phyloP scores from a whole-genome alignment of 2,888 invertebrate genomes.

The Trachelus stipa region DNA sequence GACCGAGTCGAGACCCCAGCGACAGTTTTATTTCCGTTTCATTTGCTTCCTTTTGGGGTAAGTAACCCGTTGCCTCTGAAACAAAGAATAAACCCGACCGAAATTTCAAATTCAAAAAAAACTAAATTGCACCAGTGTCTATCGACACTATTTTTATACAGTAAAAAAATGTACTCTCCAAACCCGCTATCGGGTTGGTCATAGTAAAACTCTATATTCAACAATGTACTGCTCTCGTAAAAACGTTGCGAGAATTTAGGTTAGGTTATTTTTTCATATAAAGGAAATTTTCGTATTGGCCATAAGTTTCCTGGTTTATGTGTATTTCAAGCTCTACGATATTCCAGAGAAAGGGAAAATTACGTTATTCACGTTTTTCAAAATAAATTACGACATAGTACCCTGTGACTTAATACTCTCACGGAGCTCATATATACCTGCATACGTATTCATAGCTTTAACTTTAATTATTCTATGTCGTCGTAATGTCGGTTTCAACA shows the following conservation, averaged over 20 bases:
- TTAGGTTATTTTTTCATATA: background rate
- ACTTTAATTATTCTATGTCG: background rate
- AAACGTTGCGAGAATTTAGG: background rate
- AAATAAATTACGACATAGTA: background rate
- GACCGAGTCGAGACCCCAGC: slow-evolving; percentile 10
- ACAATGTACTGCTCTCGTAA: background rate
- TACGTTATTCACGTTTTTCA: background rate
- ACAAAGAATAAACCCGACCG: background rate
- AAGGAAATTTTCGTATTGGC: background rate
- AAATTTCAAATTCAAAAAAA: background rate
- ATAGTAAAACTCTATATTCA: background rate
- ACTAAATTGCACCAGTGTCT: background rate
- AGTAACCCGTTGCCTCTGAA: background rate
- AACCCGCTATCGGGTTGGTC: background rate
- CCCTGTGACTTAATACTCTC: background rate
- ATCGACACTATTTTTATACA: background rate
- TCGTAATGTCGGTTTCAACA: background rate
- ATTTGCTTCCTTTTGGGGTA: slow-evolving; percentile 12
- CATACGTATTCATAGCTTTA: background rate
- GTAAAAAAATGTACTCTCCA: background rate
- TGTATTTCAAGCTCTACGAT: background rate
- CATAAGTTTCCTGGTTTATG: background rate
- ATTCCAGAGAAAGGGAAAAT: background rate
- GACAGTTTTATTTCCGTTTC: slow-evolving; percentile 13
- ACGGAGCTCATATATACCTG: background rate